Evolutionary conservation across 37 sponge, comb jelly and placozoan genomes (phyloP), one percentile per base, ranked within the genome.

Genomic region (Theonella swinhoei): DNA sequence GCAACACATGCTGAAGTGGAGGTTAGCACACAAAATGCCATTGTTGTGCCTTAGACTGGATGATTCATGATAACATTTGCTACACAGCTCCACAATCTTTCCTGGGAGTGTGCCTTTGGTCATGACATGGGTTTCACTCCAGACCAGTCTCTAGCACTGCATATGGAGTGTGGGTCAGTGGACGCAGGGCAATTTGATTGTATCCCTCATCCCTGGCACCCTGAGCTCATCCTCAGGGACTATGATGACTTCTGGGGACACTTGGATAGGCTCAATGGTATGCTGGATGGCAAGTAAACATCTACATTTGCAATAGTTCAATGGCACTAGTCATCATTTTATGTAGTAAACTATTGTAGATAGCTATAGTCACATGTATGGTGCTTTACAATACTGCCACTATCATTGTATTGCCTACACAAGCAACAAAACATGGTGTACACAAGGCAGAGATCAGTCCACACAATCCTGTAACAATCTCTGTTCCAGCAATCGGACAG

Each of bases 401-500:
- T n/a, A n/a, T n/a, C n/a, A n/a, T n/a, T n/a, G n/a, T n/a, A n/a
- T n/a, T n/a, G n/a, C n/a, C n/a, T n/a, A n/a, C n/a, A n/a, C n/a
- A n/a, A n/a, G n/a, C n/a, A n/a, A n/a, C n/a, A n/a, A n/a, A n/a
- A n/a, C n/a, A n/a, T n/a, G n/a, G n/a, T n/a, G n/a, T n/a, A n/a
- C n/a, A n/a, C n/a, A n/a, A n/a, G n/a, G n/a, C n/a, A n/a, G 54
- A 14, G 54, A 47, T 47, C 54, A 47, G 14, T 47, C 54, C 14
- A 47, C 54, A 38, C 4, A 38, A 40, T 78, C 78, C 37, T 64
- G 64, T 39, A 32, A 4, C 25, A 94, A 73, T 77, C 94, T 86
- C 65, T 88, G 75, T 41, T 91, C 90, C 54, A 95, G n/a, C 87
- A 89, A 80, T 41, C 89, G 43, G 8, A 92, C 87, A n/a, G 96